Base-by-base conservation (phyloP, 92 coral and sea anemone genomes). In the Pocillopora grandis region DNA sequence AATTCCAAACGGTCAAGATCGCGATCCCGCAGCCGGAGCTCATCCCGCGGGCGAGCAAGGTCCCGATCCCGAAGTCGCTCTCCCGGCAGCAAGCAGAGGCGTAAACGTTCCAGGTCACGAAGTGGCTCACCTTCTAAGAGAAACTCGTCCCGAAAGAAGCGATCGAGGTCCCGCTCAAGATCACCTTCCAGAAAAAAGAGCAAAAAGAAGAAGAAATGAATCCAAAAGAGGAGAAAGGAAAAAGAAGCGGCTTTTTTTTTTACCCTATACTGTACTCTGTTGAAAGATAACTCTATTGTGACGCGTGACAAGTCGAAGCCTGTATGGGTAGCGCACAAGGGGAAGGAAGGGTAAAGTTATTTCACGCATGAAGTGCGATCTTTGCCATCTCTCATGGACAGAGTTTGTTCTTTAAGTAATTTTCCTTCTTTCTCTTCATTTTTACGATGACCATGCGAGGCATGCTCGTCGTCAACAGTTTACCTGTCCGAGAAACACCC, bases 61-160 rank as follows among this genome's bases (percentile, higher is more conserved):
- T 91, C 95, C 57, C 95, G 98, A 62, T 94, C 98, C 56, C 83
- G 93, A 85, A 94, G 95, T 67, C 93, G 95, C 52, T 93, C 98
- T 10, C 92, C 90, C 31, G 79, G 89, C 62, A 76, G 84, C 71
- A 93, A 90, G 72, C 93, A 92, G 75, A 92, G 88, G 56, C 89
- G 93, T 52, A 87, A 90, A 21, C 86, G 95, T 15, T 92, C 95
- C 52, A 87, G 98, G 72, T 94, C 98, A 60, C 90, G 98, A 42
- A 94, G 95, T 59, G 85, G 88, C 10, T 80, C 98, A 11, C 95
- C 98, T 9, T 81, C 42, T 52, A 94, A 88, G 86, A 91, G 74
- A 83, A 92, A 92, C 66, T 87, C 93, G 78, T 92, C 95, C 63
- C 88, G 92, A 68, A 94, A 92, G 85, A 92, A 90, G 61, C 95